Conservation (phyloP, 1,140 invertebrate genomes). For the Ditylenchus dipsaci region DNA sequence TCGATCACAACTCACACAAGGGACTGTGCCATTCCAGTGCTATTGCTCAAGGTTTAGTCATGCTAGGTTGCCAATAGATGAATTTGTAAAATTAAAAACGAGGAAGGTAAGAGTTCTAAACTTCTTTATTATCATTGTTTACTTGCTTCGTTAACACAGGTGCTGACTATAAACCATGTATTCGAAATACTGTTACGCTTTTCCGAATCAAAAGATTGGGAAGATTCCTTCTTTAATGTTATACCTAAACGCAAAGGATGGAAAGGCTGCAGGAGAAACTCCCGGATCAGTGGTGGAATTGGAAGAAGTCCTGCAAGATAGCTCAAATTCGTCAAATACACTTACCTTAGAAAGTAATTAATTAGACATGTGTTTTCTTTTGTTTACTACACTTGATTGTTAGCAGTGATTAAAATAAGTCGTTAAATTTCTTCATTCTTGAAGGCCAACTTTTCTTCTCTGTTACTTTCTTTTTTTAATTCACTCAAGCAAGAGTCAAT, state of each 20-base stretch:
- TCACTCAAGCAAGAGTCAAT: too few relatives aligned
- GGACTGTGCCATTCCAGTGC: constrained; percentile 65
- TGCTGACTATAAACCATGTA: too few relatives aligned
- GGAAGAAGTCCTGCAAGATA: not conserved
- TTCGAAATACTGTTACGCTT: constrained; percentile 82
- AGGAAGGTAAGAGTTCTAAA: constrained; percentile 69
- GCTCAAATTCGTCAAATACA: not conserved
- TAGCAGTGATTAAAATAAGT: too few relatives aligned
- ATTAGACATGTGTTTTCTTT: too few relatives aligned
- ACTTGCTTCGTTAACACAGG: too few relatives aligned
- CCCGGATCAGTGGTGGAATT: not conserved
- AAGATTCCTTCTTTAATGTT: constrained; percentile 73
- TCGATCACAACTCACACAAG: constrained; percentile 93
- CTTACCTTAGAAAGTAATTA: too few relatives aligned
- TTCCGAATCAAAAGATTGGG: constrained; percentile 76
- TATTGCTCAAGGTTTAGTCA: constrained; percentile 73
- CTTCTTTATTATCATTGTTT: too few relatives aligned
- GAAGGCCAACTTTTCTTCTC: too few relatives aligned
- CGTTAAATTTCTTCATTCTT: too few relatives aligned
- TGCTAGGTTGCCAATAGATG: constrained; percentile 79
- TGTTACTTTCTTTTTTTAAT: too few relatives aligned
- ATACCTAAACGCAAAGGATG: constrained; percentile 62
- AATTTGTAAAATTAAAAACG: constrained; percentile 85
- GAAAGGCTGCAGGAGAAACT: not conserved
- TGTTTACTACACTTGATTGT: too few relatives aligned